Evolutionary conservation across 2,888 invertebrate species (phyloP), one percentile per base, ranked within the genome.

Genomic region (Drosophila nr. fundita): DNA sequence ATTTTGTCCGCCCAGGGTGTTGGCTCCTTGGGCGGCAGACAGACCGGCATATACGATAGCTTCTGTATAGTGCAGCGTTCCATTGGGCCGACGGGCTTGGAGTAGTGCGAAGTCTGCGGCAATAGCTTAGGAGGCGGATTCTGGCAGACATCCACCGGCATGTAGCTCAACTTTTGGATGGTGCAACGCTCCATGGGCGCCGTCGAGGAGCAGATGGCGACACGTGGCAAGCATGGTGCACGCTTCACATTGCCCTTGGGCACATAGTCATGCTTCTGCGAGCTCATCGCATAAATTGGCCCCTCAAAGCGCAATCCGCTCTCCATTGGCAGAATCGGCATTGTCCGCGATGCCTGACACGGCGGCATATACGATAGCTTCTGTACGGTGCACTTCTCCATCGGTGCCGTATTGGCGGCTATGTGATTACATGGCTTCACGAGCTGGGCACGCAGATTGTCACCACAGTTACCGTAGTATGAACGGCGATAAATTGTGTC

Each of bases 201-300:
- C 34, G 81, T 80, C 4, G 83, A 81, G 36, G 82, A 87, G 45
- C 78, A 82, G 29, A 93, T 90, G 29, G 90, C 90, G 21, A 80
- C 78, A 0, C 72, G 64, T 0, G 91, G 92, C 36, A 68, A 30
- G 48, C 91, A 88, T 0, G 91, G 89, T 13, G 73, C 68, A 3
- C 91, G 82, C 69, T 83, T 90, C 38, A 87, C 94, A 66, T 93
- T 93, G 0, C 95, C 95, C 83, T 96, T 96, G 2, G 95, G 95
- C 49, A 95, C 95, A 87, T 93, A 96, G 93, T 96, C 96, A 90
- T 96, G 96, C 48, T 96, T 95, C 76, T 96, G 95, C 1, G 96
- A 96, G 4, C 96, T 96, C 65, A 95, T 92, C 76, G 95, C 95
- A 93, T 96, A 95, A 94, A 96, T 95, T 21, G 96, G 96, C 0